Evolutionary conservation across 2,113 vertebrate species (phyloP).

Genomic region (Smithornis capensis): DNA sequence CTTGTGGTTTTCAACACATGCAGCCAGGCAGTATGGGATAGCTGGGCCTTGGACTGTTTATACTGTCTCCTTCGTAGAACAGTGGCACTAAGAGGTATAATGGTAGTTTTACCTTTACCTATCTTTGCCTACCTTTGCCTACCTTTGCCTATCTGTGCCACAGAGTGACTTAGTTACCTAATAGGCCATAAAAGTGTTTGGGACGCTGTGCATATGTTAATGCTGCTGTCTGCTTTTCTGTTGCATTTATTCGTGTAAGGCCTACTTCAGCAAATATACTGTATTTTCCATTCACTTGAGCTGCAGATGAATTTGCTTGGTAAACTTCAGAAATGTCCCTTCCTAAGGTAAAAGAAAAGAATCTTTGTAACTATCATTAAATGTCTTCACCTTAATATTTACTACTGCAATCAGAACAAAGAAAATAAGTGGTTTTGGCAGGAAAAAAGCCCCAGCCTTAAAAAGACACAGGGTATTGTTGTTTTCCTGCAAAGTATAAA

Average conservation of each 20-base stretch:
- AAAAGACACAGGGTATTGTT: slow-evolving; percentile 73
- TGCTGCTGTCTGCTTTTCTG: background rate
- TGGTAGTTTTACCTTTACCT: background rate
- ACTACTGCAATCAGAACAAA: slow-evolving; percentile 72
- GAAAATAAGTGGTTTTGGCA: slow-evolving; percentile 70
- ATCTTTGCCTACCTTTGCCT: background rate
- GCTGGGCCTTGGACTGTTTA: background rate
- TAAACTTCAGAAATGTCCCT: slow-evolving; percentile 41
- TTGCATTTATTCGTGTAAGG: background rate
- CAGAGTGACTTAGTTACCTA: background rate
- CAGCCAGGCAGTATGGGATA: background rate
- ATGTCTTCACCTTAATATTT: slow-evolving; percentile 67
- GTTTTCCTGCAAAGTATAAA: slow-evolving; percentile 75
- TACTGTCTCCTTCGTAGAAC: background rate
- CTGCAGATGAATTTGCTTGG: background rate
- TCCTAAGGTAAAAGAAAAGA: slow-evolving; percentile 68
- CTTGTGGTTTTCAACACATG: background rate
- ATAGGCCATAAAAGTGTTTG: background rate
- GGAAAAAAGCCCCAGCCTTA: slow-evolving; percentile 46
- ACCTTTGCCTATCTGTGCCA: background rate
- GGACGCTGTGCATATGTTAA: background rate
- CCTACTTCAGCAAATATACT: background rate
- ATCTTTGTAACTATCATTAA: slow-evolving; percentile 63
- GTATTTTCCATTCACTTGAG: slow-evolving; percentile 3
- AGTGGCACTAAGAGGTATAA: background rate